Percentiles rank a stretch among this genome's conserved stretches.
These are phyloP conservation scores for Gymnocephalus cernua DNA, from an alignment of 2,113 vertebrate species.

Conservation along the genomic window DNA sequence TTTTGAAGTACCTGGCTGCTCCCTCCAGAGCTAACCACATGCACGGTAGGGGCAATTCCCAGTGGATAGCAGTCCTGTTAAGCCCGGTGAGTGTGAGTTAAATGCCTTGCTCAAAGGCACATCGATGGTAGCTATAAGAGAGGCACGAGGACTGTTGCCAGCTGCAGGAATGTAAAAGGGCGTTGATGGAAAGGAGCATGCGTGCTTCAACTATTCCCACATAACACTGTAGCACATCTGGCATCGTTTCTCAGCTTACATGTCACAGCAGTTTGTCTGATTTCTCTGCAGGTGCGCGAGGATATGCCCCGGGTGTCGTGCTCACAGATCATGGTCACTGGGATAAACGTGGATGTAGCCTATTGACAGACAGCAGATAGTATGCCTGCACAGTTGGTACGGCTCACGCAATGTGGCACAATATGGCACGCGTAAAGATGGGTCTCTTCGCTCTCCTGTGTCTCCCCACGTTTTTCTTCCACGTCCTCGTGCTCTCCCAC, in stretches of 20 bases:
- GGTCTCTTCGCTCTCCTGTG: conserved; percentile 83
- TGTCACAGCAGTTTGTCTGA: conserved; percentile 28
- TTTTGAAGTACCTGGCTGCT: neutral
- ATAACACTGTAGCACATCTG: conserved; percentile 42
- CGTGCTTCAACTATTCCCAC: conserved; percentile 48
- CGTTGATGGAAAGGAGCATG: conserved; percentile 57
- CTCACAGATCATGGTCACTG: conserved; percentile 66
- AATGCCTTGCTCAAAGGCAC: conserved; percentile 64
- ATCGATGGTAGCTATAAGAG: neutral
- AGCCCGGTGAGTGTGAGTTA: conserved; percentile 14
- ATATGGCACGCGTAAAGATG: conserved; percentile 88
- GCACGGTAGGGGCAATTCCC: neutral
- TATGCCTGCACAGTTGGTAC: conserved; percentile 73
- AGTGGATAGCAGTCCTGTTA: neutral
- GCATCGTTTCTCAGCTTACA: conserved; percentile 8
- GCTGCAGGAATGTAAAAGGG: conserved; percentile 50
- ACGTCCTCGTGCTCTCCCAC: conserved; percentile 63
- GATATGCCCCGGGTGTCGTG: conserved; percentile 59
- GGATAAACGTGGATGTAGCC: conserved; percentile 67
- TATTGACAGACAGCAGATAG: conserved; percentile 64
- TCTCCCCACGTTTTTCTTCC: conserved; percentile 82
- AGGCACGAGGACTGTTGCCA: conserved; percentile 1
- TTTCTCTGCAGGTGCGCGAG: conserved; percentile 70
- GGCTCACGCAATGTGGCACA: conserved; percentile 78
- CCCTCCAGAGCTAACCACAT: neutral